Evolutionary conservation across 2,888 invertebrate genomes (phyloP).

Genomic region (Malthinus flaveolus): DNA sequence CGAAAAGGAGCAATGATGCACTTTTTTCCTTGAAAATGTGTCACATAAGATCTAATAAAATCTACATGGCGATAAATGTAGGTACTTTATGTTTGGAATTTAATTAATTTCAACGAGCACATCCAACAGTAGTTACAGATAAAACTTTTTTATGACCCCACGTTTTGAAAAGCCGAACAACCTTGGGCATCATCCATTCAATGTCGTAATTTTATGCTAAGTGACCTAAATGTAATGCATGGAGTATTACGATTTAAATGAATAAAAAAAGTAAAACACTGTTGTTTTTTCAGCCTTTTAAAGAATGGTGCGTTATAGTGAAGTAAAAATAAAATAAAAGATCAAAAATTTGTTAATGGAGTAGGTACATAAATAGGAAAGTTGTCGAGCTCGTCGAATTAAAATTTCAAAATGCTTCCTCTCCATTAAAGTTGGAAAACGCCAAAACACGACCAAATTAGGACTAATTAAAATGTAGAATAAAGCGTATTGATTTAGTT

Average conservation of each 20-base stretch:
- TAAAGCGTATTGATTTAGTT: too few species aligned
- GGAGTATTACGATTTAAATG: slow-evolving; percentile 4
- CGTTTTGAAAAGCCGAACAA: neutral
- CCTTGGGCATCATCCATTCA: slow-evolving; percentile 8
- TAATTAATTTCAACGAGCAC: too few species aligned
- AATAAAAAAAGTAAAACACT: slow-evolving; percentile 1
- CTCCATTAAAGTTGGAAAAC: too few species aligned
- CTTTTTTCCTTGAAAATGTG: too few species aligned
- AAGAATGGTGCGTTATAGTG: neutral
- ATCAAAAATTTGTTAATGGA: neutral
- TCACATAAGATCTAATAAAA: too few species aligned
- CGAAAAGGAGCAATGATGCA: too few species aligned
- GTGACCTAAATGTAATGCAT: slow-evolving; percentile 17
- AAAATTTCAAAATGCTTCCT: too few species aligned
- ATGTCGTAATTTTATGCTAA: slow-evolving; percentile 12
- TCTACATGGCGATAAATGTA: too few species aligned
- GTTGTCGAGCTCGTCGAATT: neutral
- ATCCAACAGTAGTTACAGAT: neutral
- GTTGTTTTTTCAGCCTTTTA: neutral
- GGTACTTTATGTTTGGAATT: too few species aligned
- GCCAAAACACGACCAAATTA: too few species aligned
- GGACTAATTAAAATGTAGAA: too few species aligned
- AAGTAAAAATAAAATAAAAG: neutral
- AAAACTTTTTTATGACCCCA: neutral
- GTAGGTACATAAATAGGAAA: too few species aligned